These are phyloP conservation scores for Tamias sibiricus DNA, from an alignment of 2,113 vertebrate genomes.

Conservation along the genomic window DNA sequence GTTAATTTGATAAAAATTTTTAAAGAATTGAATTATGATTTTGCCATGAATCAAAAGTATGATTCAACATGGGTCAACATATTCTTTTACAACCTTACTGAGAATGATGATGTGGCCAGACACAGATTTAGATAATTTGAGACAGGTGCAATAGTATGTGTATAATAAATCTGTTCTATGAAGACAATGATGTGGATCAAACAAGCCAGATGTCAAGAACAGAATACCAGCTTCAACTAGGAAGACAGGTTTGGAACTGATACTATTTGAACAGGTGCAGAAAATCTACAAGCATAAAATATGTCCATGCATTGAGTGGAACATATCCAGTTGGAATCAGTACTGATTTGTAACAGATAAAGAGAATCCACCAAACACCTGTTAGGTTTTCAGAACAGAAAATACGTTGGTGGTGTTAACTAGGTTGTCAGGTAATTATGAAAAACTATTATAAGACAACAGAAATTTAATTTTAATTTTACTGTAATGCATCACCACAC, in stretches of 20 bases:
- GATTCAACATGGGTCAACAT: not conserved
- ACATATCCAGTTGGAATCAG: constrained; percentile 75
- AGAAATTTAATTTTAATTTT: constrained; percentile 60
- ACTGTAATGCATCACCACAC: not conserved
- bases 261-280: constrained; percentile 76
- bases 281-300: constrained; percentile 12
- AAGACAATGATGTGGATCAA: constrained; percentile 57
- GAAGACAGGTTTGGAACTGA: constrained; percentile 41
- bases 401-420: constrained; percentile 61
- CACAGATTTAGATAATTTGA: constrained; percentile 64
- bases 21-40: not conserved
- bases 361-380: constrained; percentile 83
- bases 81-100: not conserved
- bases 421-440: constrained; percentile 72
- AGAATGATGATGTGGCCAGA: not conserved
- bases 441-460: constrained; percentile 62
- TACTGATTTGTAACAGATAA: constrained; percentile 78
- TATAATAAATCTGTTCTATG: constrained; percentile 65
- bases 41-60: constrained; percentile 34
- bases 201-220: constrained; percentile 78
- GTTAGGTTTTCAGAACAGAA: constrained; percentile 72
- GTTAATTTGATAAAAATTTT: not conserved
- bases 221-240: constrained; percentile 59
- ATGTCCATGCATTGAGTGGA: constrained; percentile 59
- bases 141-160: constrained; percentile 66